Percentiles rank a stretch among this genome's conserved stretches.
Conservation (phyloP, 2,797 vertebrate genomes). For the Hoplostethus mediterraneus region DNA sequence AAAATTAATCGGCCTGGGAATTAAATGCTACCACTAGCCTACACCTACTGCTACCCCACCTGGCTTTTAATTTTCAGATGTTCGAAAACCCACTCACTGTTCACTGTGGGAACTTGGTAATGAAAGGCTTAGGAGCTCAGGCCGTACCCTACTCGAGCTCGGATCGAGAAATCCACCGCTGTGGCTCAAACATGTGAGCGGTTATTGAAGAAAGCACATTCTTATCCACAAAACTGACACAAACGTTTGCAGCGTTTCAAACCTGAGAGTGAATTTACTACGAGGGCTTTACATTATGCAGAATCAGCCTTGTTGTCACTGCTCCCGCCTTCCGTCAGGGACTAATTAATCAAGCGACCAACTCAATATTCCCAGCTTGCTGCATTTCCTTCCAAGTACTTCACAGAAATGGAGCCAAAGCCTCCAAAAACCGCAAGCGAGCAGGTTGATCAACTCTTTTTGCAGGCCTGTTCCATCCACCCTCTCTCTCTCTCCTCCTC, state of each 20-base stretch:
- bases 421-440: not conserved
- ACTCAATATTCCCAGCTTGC: conserved; percentile 2
- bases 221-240: not conserved
- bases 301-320: not conserved
- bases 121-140: conserved; percentile 9
- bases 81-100: not conserved
- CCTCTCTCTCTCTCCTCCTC: not conserved
- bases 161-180: not conserved
- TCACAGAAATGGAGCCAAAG: conserved; percentile 5
- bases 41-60: conserved; percentile 11
- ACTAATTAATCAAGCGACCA: not conserved
- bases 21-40: conserved; percentile 15
- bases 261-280: not conserved
- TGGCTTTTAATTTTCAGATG: conserved; percentile 15
- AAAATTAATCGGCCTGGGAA: conserved; percentile 49
- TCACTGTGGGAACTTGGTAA: conserved; percentile 4
- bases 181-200: not conserved
- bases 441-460: conserved; percentile 16
- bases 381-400: conserved; percentile 5
- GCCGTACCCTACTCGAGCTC: not conserved
- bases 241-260: not conserved
- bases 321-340: not conserved
- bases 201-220: not conserved
- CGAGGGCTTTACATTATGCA: not conserved
- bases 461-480: conserved; percentile 8